Evolutionary conservation across 2,888 invertebrate genomes (phyloP).

Genomic region (Hecatera dysodea): DNA sequence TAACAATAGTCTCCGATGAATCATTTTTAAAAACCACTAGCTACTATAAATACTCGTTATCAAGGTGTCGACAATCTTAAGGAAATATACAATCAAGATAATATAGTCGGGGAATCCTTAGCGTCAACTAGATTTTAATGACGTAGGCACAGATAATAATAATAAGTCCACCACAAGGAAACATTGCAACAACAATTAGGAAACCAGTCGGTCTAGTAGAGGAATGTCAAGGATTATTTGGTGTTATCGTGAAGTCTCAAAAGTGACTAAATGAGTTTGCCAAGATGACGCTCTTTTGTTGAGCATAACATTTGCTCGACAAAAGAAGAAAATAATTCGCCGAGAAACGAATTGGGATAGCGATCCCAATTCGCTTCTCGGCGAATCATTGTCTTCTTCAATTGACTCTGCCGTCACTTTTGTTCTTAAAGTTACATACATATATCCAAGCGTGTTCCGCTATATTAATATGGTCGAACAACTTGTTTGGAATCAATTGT

Average conservation of each 20-base stretch:
- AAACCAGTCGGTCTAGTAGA: slow-evolving; percentile 31
- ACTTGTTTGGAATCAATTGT: neutral
- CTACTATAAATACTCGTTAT: neutral
- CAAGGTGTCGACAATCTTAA: neutral
- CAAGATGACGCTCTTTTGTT: neutral
- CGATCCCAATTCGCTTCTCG: neutral
- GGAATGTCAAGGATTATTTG: slow-evolving; percentile 55
- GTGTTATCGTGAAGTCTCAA: neutral
- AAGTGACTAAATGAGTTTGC: neutral
- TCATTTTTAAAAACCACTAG: neutral
- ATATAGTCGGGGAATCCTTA: slow-evolving; percentile 15
- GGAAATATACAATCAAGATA: slow-evolving; percentile 5
- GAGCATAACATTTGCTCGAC: too few species aligned
- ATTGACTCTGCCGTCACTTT: too few species aligned
- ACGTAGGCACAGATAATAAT: slow-evolving; percentile 14
- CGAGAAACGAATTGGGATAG: too few species aligned
- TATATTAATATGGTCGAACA: neutral
- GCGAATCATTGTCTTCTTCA: neutral
- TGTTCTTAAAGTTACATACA: neutral
- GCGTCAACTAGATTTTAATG: neutral
- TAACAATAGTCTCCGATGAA: neutral
- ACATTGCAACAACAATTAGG: slow-evolving; percentile 26
- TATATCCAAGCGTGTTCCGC: neutral
- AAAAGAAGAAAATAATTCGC: too few species aligned
- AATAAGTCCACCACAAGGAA: slow-evolving; percentile 19